These are phyloP conservation scores for Caenorhabditis drosophilae DNA, from an alignment of 2,888 invertebrate genomes.

Conservation along the genomic window DNA sequence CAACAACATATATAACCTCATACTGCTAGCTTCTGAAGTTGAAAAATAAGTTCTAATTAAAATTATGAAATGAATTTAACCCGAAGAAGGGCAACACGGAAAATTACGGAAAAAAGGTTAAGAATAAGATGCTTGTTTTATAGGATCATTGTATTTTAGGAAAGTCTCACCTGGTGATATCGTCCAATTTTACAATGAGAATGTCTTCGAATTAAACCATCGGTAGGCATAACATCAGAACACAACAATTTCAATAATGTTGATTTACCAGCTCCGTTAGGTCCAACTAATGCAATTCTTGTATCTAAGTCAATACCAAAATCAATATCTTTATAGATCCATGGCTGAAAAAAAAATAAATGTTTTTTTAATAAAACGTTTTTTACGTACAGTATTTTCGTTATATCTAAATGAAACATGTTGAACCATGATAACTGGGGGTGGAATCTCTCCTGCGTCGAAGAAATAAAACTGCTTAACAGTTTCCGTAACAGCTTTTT, in stretches of 20 bases:
- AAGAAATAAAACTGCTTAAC: constrained; percentile 92
- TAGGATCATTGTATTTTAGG: no score
- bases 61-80: no score
- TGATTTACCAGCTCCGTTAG: constrained; percentile 98
- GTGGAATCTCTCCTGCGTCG: constrained; percentile 91
- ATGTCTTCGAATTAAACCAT: constrained; percentile 96
- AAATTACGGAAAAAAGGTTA: no score
- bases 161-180: constrained; percentile 82
- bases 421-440: constrained; percentile 99
- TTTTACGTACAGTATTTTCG: constrained; percentile 50
- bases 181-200: constrained; percentile 95
- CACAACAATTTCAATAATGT: constrained; percentile 93
- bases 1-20: no score
- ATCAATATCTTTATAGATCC: constrained; percentile 94
- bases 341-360: constrained; percentile 75
- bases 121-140: no score
- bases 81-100: no score
- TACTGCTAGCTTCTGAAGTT: no score
- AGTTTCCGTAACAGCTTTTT: constrained; percentile 88
- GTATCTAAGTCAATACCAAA: constrained; percentile 99
- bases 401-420: constrained; percentile 94
- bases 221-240: constrained; percentile 90
- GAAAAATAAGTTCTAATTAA: no score
- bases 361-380: constrained; percentile 1
- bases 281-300: constrained; percentile 88